Conservation (phyloP, 2,888 invertebrate species). For the Tipula vernalis region DNA sequence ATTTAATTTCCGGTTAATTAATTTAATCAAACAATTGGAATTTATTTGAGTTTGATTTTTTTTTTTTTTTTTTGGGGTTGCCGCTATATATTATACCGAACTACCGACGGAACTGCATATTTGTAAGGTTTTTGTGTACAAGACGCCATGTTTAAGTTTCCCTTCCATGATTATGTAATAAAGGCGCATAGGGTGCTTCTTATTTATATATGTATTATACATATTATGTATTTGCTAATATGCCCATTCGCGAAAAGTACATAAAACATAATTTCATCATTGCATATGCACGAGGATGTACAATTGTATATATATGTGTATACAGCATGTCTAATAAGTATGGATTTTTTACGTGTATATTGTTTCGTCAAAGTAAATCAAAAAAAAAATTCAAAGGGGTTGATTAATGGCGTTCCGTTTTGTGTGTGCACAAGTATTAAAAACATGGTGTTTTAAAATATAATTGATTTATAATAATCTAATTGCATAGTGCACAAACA, state of each 20-base stretch:
- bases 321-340: not conserved
- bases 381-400: not conserved
- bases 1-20: conserved; percentile 4
- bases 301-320: not conserved
- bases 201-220: not conserved
- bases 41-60: not conserved
- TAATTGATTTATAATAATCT: conserved; percentile 4
- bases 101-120: not conserved
- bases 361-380: not conserved
- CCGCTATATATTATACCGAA: not conserved
- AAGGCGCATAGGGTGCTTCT: not conserved
- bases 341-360: not conserved
- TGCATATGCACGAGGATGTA: not conserved
- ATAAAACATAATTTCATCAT: not conserved
- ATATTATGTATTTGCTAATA: too few species aligned
- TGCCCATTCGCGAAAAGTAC: not conserved
- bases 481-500: not conserved
- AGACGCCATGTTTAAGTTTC: not conserved
- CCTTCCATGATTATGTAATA: not conserved
- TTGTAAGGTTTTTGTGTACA: not conserved
- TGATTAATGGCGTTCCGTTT: not conserved
- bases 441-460: not conserved
- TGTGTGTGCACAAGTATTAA: not conserved
- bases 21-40: not conserved
- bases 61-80: not conserved